Conservation (phyloP, 2,113 vertebrate species). For the Crotophaga sulcirostris region DNA sequence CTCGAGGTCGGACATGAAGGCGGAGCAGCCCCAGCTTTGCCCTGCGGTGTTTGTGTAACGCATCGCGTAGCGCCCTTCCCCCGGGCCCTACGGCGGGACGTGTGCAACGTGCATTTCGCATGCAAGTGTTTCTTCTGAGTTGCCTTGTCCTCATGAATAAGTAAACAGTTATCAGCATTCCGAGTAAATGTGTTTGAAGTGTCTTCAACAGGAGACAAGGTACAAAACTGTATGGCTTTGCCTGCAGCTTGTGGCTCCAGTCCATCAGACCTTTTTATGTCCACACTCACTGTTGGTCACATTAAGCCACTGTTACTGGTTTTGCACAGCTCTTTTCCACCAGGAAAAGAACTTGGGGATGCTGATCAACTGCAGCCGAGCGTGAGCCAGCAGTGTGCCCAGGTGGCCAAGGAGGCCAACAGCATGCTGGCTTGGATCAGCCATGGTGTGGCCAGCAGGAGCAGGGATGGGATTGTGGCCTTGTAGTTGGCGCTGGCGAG, state of each 20-base stretch:
- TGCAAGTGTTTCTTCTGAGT: fast-evolving
- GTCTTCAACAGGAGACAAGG: not conserved
- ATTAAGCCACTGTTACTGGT: not conserved
- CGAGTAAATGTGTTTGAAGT: fast-evolving
- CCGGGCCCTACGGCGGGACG: too few relatives aligned
- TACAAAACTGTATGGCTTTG: not conserved
- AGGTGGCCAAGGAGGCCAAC: too few relatives aligned
- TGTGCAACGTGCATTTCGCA: fast-evolving
- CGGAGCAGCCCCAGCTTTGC: fast-evolving
- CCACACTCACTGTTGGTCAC: fast-evolving
- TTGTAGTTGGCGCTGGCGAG: too few relatives aligned
- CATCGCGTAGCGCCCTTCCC: fast-evolving
- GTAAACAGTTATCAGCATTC: fast-evolving
- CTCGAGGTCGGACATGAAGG: fast-evolving
- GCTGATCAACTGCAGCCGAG: too few relatives aligned
- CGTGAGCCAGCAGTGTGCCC: too few relatives aligned
- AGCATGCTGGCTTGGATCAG: too few relatives aligned
- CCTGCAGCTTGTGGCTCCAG: not conserved
- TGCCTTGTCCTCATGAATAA: not conserved
- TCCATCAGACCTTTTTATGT: not conserved
- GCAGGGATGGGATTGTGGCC: too few relatives aligned
- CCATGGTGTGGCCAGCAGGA: too few relatives aligned
- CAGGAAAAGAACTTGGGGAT: too few relatives aligned
- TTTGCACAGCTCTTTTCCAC: not conserved
- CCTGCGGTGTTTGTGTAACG: fast-evolving